Conservation (phyloP, 2,797 vertebrate genomes). For the Melanotaenia parkinsoni region DNA sequence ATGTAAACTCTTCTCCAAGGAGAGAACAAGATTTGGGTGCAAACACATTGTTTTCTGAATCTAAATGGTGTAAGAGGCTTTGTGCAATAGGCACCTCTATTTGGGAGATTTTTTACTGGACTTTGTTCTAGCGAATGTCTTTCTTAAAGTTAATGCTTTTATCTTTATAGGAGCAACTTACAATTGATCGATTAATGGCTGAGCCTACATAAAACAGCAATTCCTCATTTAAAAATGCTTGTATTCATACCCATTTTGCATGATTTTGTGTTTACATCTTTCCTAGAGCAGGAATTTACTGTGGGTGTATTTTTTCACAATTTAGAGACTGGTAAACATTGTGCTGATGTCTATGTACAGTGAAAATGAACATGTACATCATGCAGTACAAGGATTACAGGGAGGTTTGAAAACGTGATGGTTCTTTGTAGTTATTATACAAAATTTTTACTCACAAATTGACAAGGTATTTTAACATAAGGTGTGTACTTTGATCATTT, state of each 20-base stretch:
- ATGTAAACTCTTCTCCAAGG: neutral
- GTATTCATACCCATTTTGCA: neutral
- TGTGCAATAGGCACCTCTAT: neutral
- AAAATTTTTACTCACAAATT: neutral
- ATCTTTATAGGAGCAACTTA: slow-evolving; percentile 15
- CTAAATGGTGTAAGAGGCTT: slow-evolving; percentile 2
- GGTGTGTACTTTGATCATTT: neutral
- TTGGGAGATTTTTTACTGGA: slow-evolving; percentile 24
- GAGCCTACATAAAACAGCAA: slow-evolving; percentile 3
- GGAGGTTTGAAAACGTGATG: neutral
- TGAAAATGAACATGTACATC: neutral
- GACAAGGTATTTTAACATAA: no score
- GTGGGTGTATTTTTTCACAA: neutral
- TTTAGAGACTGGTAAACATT: neutral
- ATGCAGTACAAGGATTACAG: neutral
- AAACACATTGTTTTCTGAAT: slow-evolving; percentile 16
- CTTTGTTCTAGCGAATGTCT: neutral
- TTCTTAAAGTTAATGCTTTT: slow-evolving; percentile 15
- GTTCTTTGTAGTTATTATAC: slow-evolving; percentile 1
- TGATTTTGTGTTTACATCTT: neutral
- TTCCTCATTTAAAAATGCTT: slow-evolving; percentile 10
- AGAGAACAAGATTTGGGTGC: neutral
- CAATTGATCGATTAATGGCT: slow-evolving; percentile 15
- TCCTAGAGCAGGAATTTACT: neutral
- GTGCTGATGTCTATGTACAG: slow-evolving; percentile 13